Evolutionary conservation across 2,888 invertebrate species (phyloP), one percentile per base, ranked within the genome.

Genomic region (Trissonchulus sp.): DNA sequence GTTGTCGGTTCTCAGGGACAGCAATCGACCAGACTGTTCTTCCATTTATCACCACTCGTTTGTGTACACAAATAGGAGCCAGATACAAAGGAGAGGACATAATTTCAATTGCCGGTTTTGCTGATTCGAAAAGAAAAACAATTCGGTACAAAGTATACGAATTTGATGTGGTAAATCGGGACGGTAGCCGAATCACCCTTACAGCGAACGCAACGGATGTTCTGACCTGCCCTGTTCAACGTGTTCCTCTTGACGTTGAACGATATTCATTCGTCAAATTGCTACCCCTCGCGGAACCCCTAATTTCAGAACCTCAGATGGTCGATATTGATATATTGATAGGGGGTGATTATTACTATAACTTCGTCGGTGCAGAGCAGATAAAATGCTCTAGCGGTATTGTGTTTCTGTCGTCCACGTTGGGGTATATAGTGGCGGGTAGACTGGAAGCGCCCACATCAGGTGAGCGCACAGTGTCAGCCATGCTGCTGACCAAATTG

Each of bases 351-450:
- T n/a, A n/a, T n/a, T n/a, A n/a, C n/a, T n/a, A n/a, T n/a, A n/a
- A n/a, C n/a, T n/a, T n/a, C n/a, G n/a, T n/a, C n/a, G n/a, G n/a
- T n/a, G n/a, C n/a, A n/a, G n/a, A n/a, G n/a, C n/a, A n/a, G n/a
- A n/a, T n/a, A n/a, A 34, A 37, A 69, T 69, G 71, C 37, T 69
- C 71, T 8, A 37, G 34, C 37, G 71, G 71, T 8, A n/a, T 69
- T 31, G 37, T 69, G 34, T 69, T 69, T 23, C 71, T 69, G 3
- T 8, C 35, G 34, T 69, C 71, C 28, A 36, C 35, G 3, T 35
- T 69, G 23, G 71, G 71, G 3, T 69, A 69, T 34, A 69, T 69
- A 30, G n/a, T n/a, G 8, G 37, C 71, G n/a, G n/a, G 71, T n/a
- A 34, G 71, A n/a, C n/a, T 69, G 34, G 71, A 69, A 31, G n/a